A percentile compares a stretch with the other conserved stretches of the same genome.
Evolutionary conservation across 2,888 invertebrate species (phyloP).

Genomic region (Microchrysa polita): DNA sequence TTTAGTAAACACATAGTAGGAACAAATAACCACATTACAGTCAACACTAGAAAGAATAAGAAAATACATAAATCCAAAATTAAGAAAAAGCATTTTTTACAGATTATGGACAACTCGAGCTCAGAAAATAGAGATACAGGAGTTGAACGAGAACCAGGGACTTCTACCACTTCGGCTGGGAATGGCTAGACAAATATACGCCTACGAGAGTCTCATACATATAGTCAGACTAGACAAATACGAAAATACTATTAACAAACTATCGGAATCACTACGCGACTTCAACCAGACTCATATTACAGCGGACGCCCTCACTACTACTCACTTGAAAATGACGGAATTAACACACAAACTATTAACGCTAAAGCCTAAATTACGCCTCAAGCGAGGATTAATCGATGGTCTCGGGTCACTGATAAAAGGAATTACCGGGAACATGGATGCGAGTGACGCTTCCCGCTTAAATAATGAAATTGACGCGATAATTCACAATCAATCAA

Average conservation of each 20-base stretch:
- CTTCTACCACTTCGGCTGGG: slow-evolving; percentile 5
- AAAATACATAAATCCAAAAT: slow-evolving; percentile 45
- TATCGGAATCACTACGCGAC: too few relatives aligned
- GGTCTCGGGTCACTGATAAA: not conserved
- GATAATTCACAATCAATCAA: not conserved
- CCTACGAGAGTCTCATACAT: too few relatives aligned
- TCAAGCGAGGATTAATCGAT: not conserved
- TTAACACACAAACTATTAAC: not conserved
- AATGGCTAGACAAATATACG: too few relatives aligned
- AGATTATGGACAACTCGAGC: too few relatives aligned
- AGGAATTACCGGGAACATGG: slow-evolving; percentile 3
- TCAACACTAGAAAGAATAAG: slow-evolving; percentile 45
- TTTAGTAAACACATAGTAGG: slow-evolving; percentile 47
- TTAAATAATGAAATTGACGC: not conserved
- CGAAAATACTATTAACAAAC: too few relatives aligned
- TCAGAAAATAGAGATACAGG: too few relatives aligned
- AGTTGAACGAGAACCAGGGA: too few relatives aligned
- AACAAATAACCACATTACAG: slow-evolving; percentile 40
- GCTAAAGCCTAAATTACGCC: not conserved
- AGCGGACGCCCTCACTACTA: not conserved
- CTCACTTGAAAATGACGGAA: not conserved
- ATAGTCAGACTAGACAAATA: not conserved
- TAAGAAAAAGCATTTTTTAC: too few relatives aligned
- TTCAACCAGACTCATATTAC: too few relatives aligned
- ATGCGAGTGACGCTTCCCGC: not conserved